Percentiles rank a stretch among this genome's conserved stretches.
These are phyloP conservation scores for Pharmacophagus antenor DNA, from an alignment of 2,888 invertebrate genomes.

Conservation along the genomic window DNA sequence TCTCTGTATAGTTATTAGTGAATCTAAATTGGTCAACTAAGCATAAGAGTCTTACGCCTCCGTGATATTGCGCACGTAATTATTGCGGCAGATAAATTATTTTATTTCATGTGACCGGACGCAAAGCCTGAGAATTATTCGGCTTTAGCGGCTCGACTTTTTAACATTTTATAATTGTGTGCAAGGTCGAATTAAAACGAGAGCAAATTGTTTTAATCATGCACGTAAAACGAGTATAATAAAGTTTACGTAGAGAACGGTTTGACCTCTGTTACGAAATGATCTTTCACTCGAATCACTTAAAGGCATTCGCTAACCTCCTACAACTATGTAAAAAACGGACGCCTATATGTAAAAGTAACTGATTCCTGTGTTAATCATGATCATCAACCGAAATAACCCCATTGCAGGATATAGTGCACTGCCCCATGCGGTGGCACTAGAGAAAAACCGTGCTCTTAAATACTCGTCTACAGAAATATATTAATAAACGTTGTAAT, in stretches of 20 bases:
- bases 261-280: conserved; percentile 45
- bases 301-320: conserved; percentile 37
- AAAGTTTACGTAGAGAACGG: conserved; percentile 47
- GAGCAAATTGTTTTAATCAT: conserved; percentile 47
- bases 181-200: conserved; percentile 55
- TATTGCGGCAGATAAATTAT: conserved; percentile 7
- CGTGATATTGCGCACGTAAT: conserved; percentile 22
- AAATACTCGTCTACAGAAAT: too few species aligned
- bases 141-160: conserved; percentile 40
- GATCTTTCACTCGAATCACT: conserved; percentile 45
- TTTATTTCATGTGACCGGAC: conserved; percentile 34
- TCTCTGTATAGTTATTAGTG: conserved; percentile 7
- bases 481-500: too few species aligned
- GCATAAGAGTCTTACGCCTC: conserved; percentile 19
- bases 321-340: conserved; percentile 24
- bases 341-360: background rate
- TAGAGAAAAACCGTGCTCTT: too few species aligned
- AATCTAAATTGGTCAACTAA: conserved; percentile 15
- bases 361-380: background rate
- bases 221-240: conserved; percentile 42
- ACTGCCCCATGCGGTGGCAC: too few species aligned
- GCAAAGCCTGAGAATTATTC: conserved; percentile 38
- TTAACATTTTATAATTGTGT: conserved; percentile 45
- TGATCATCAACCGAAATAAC: too few species aligned
- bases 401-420: too few species aligned